Base-by-base conservation (phyloP, 1,140 invertebrate species). In the Leguminivora glycinivorella region DNA sequence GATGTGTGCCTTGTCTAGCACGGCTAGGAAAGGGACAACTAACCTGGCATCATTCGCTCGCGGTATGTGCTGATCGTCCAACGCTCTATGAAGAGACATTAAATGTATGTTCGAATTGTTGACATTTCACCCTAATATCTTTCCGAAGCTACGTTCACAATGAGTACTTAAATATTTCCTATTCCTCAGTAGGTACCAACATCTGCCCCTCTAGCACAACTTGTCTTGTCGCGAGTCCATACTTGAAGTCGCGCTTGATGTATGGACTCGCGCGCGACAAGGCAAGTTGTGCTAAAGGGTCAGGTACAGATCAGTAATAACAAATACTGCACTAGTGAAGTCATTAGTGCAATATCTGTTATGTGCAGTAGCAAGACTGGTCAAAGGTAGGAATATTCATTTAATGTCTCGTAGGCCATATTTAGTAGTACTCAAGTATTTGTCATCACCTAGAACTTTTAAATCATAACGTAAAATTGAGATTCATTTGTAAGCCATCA, bases 61-160 rank as follows among this genome's bases (percentile, higher is more conserved):
- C 75, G 60, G 74, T 70, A 75, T 72, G 77, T 77, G 77, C 77
- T 79, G 77, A 73, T 75, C 52, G 24, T 63, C 52, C 71, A 10
- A 68, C 69, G 58, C 26, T 63, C 26, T 25, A 34, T 63, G 12
- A 58, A 52, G 9, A 52, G 7, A 22, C 19, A 22, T 52, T 52
- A 9, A 52, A 22, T 52, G 19, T 22, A 52, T 52, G 47, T 52
- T 52, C 43, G 14, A 47, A 47, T 17, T 5, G 4, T 47, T 6
- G 14, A 17, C 12, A 47, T 47, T 5, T 47, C 14, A 47, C 40
- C 5, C 1, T 43, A 17, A 34, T 34, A 34, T 34, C 10, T 34
- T 34, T 7, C 4, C 43, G 17, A 47, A 17, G 43, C 43, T 47
- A n/a, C 6, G 4, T 17, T 9, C 34, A 14, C 34, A 38, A 38